Evolutionary conservation across 2,113 vertebrate species (phyloP), one percentile per base, ranked within the genome.

Genomic region (Perca fluviatilis): DNA sequence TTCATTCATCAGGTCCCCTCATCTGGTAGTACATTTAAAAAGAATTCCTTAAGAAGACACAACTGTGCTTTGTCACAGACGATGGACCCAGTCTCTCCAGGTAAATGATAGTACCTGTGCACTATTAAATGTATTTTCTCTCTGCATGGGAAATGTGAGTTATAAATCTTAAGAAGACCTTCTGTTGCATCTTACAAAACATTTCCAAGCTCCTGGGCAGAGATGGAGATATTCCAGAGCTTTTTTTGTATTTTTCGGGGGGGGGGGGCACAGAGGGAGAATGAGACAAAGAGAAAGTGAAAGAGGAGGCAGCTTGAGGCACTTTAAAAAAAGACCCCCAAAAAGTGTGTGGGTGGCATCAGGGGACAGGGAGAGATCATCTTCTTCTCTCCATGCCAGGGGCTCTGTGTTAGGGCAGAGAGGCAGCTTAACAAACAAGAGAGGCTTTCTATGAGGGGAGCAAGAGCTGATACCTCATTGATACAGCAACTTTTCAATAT

Each of bases 321-420:
- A 63, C 21, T 69, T 72, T 18, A 3, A 30, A 53, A 70, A 12
- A 36, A 58, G 53, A 50, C 14, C 33, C 3, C 0, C 77, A 60
- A 62, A 75, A 79, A 43, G 50, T 57, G 57, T 2, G 61, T 80
- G 76, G 81, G 77, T 66, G 73, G 53, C 54, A 60, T 67, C 19
- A 1, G 30, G 67, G 30, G 53, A 71, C 43, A 60, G 58, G 54
- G 53, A 36, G 23, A 49, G 43, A 86, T 70, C 54, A 78, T 83
- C 76, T 82, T 77, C 58, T 75, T 27, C 25, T 50, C 54, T 82
- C 50, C 60, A 84, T 83, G 60, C 68, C 72, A 79, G 78, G 43
- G 74, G 36, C 63, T 78, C 65, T 77, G 76, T 83, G 78, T 64
- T 68, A 66, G 51, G 19, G 40, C 61, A 63, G 30, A 47, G 23